A percentile compares a stretch with the other conserved stretches of the same genome.
Conservation (phyloP, 1,140 invertebrate species). For the Forficula auricularia region DNA sequence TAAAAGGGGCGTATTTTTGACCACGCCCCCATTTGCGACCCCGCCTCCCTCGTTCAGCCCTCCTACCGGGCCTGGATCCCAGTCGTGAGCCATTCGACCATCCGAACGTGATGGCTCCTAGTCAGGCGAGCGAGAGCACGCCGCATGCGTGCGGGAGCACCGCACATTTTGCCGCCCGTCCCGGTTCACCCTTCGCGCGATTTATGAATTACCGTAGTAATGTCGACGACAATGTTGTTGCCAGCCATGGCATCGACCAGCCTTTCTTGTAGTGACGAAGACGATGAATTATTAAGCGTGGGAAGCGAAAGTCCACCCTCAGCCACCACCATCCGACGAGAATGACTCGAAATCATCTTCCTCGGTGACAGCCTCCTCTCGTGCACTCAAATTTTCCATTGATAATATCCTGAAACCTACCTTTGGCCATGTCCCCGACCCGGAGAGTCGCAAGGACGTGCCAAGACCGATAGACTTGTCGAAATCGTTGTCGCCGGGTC, state of each 20-base stretch:
- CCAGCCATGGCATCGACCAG: not conserved
- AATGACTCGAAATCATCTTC: too few relatives aligned
- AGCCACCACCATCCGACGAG: conserved; percentile 22
- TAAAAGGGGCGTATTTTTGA: too few relatives aligned
- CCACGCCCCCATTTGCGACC: too few relatives aligned
- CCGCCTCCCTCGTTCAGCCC: too few relatives aligned
- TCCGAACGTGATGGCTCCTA: too few relatives aligned
- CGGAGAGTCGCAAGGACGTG: conserved; percentile 4
- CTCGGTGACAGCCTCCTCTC: conserved; percentile 28
- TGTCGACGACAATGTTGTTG: not conserved
- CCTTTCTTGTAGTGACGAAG: conserved; percentile 23
- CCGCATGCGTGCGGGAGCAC: too few relatives aligned
- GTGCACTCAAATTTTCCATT: conserved; percentile 74
- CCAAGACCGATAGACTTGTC: conserved; percentile 4
- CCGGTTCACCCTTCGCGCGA: too few relatives aligned
- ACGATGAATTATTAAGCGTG: conserved; percentile 33
- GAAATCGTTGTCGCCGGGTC: conserved; percentile 3
- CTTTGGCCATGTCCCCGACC: conserved; percentile 41
- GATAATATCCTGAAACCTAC: conserved; percentile 82
- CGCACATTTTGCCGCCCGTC: too few relatives aligned
- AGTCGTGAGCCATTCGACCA: too few relatives aligned
- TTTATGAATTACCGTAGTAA: too few relatives aligned
- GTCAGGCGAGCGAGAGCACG: too few relatives aligned
- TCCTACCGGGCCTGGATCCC: too few relatives aligned
- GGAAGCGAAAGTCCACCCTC: conserved; percentile 35